Conservation (phyloP, 2,888 invertebrate genomes). For the Aspidiotus rigidus region DNA sequence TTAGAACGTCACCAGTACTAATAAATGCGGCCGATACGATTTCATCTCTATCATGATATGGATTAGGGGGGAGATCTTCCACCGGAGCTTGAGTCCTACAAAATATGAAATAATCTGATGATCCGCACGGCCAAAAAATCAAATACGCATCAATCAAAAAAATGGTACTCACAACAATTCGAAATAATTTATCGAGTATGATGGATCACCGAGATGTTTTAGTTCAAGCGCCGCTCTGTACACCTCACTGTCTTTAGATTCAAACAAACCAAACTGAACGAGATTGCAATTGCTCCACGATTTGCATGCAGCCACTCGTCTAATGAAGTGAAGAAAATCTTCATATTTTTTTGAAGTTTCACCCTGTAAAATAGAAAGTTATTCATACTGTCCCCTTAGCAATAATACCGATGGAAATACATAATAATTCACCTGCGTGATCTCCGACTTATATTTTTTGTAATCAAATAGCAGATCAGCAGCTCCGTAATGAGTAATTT, state of each 20-base stretch:
- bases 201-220: not conserved
- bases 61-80: constrained; percentile 13
- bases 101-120: not conserved
- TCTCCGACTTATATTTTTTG: constrained; percentile 53
- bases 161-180: constrained; percentile 50
- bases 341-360: constrained; percentile 18
- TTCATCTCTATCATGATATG: constrained; percentile 45
- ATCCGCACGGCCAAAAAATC: too few species aligned
- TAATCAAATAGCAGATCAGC: constrained; percentile 61
- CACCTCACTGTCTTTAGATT: constrained; percentile 52
- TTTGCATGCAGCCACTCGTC: constrained; percentile 53
- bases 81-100: constrained; percentile 20
- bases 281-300: constrained; percentile 53
- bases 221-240: constrained; percentile 46
- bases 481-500: constrained; percentile 57
- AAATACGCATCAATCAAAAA: not conserved
- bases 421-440: constrained; percentile 40
- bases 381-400: not conserved
- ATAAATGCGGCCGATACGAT: constrained; percentile 53
- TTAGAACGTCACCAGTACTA: constrained; percentile 45
- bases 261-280: constrained; percentile 59
- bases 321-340: constrained; percentile 47
- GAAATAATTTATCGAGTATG: constrained; percentile 48
- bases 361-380: constrained; percentile 16
- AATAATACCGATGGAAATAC: not conserved